Evolutionary conservation across 2,888 invertebrate genomes (phyloP), one percentile per base, ranked within the genome.

Genomic region (Amiota mariae): DNA sequence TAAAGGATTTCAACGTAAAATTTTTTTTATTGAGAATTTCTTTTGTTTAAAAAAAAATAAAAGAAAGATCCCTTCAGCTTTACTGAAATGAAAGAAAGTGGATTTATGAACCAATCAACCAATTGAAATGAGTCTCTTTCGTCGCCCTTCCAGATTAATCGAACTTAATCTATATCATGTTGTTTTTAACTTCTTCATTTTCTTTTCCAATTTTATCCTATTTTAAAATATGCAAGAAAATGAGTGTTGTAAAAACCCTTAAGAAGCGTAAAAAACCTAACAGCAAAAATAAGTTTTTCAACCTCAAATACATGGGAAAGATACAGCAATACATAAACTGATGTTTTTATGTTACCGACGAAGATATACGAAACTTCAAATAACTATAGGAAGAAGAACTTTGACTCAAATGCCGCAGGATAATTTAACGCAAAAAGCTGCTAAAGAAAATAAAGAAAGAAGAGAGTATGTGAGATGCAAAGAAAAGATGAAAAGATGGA

Each of bases 391-490:
- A 49, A 66, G 11, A 66, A 68, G 51, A 68, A 68, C 51, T 68
- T 51, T 68, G 51, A 68, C 67, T 48, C 18, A 20, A 68, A 54
- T n/a, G 67, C 67, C 67, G 67, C 51, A 68, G 67, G 67, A 68
- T 68, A 66, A 48, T 66, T 54, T 54, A 54, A 11, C 20, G 36
- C 36, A 36, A 24, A 24, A 24, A 63, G 36, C 36, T 36, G 63
- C 46, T n/a, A n/a, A 54, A 54, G 12, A 3, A 36, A 36, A 36
- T 6, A 36, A 6, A 36, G 24, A 24, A 36, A 36, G 36, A 36
- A 36, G 0, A 36, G 36, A 36, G 36, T 36, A 36, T 6, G 6
- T 6, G 36, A 36, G 36, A 56, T 11, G 9, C 18, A 63, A 13
- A 36, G 63, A 63, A n/a, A 36, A 63, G 36, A 12, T 59, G 59